A percentile compares a stretch with the other conserved stretches of the same genome.
Evolutionary conservation across 2,113 vertebrate genomes (phyloP).

Genomic region (Romanogobio albipinnatus): DNA sequence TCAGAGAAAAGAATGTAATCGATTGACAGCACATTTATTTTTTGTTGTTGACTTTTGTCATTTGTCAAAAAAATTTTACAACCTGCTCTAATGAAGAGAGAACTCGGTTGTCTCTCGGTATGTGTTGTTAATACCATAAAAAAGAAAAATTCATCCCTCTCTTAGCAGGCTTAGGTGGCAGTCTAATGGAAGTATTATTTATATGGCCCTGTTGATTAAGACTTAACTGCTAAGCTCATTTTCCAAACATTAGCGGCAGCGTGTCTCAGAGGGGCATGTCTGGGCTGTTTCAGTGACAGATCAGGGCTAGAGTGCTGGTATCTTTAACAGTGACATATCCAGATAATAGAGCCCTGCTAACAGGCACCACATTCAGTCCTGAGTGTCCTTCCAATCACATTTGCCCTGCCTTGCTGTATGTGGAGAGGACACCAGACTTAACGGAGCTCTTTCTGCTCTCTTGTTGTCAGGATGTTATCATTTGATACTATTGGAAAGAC

Average conservation of each 20-base stretch:
- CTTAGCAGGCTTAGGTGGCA: constrained; percentile 53
- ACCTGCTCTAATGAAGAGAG: neutral
- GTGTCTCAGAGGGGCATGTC: constrained; percentile 54
- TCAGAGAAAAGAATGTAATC: too few species aligned
- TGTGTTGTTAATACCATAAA: constrained; percentile 48
- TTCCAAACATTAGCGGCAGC: constrained; percentile 62
- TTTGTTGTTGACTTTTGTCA: too few species aligned
- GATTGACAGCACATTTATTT: too few species aligned
- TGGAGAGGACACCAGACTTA: neutral
- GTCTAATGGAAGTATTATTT: constrained; percentile 58
- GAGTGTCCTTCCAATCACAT: constrained; percentile 15
- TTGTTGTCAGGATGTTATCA: neutral
- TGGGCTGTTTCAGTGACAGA: constrained; percentile 56
- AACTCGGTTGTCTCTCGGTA: constrained; percentile 30
- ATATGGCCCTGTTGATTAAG: constrained; percentile 53
- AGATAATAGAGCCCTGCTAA: constrained; percentile 57
- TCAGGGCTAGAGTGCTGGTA: constrained; percentile 53
- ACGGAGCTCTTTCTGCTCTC: neutral
- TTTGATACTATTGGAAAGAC: constrained; percentile 1
- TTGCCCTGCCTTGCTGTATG: neutral
- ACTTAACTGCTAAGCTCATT: constrained; percentile 56
- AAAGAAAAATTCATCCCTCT: constrained; percentile 57
- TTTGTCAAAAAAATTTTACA: constrained; percentile 1
- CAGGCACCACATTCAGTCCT: constrained; percentile 46
- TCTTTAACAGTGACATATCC: constrained; percentile 60